Evolutionary conservation across 2,113 vertebrate genomes (phyloP), one percentile per base, ranked within the genome.

Genomic region (Stictonetta naevosa): DNA sequence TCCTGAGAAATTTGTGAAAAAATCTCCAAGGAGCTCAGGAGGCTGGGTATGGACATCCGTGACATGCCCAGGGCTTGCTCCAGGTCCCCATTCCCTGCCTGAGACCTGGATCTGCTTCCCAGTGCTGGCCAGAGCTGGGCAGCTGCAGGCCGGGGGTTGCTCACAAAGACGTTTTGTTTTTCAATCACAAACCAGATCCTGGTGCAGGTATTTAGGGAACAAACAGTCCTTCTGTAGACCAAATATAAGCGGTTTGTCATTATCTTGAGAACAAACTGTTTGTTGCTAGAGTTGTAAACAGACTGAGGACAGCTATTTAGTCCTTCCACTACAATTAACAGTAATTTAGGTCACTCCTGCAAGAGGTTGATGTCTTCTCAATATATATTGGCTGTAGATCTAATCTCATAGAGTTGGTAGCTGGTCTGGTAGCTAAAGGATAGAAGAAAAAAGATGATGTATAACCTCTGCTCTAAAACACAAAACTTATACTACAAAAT

Each of bases 241-340:
- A 97, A 96, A 97, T 96, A 95, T 15, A 96, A 91, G 81, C 5
- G 4, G 53, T 87, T 96, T 92, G 74, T 91, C 94, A 96, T 97
- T 96, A 97, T 96, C 93, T 96, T 69, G 83, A 96, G 92, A 91
- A 97, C 96, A 97, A 91, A 95, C 79, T 97, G 96, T 97, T 96
- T 96, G 95, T 90, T 90, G 94, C 86, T 75, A 14, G 68, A 63
- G 76, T 6, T 89, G 96, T 97, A 97, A 97, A 97, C 94, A 97
- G 66, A 52, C 53, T 6, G 71, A 93, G 72, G 71, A 82, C 78
- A 89, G 88, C 73, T 87, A 75, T 80, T 90, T 86, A 90, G 86
- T 58, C 69, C 86, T 92, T 78, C 69, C 55, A 44, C 93, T 66
- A 64, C 96, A 96, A 93, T 97, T 96, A 97, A 80, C 38, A 91